phyloP scores from a whole-genome alignment of 2,888 invertebrate genomes.

The Belgica antarctica region DNA sequence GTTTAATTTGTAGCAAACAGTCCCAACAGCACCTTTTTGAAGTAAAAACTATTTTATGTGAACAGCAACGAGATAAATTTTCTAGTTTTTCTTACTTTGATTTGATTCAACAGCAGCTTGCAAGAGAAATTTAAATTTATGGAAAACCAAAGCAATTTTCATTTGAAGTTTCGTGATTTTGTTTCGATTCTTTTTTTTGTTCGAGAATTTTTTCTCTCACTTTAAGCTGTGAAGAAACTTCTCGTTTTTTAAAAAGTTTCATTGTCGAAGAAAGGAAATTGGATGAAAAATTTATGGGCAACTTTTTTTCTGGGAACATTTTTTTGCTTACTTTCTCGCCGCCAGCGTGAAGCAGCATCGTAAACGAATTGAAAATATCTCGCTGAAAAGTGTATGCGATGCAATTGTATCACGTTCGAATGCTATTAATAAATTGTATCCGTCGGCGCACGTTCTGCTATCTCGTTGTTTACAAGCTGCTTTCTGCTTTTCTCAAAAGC shows the following conservation, averaged over 20 bases:
- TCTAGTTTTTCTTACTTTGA: too few relatives aligned
- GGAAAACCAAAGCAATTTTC: conserved; percentile 20
- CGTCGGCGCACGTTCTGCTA: too few relatives aligned
- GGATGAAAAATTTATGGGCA: conserved; percentile 17
- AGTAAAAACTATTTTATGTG: too few relatives aligned
- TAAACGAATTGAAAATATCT: conserved; percentile 3
- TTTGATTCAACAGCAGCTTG: conserved; percentile 10
- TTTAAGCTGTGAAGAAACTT: conserved; percentile 11
- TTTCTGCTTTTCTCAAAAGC: too few relatives aligned
- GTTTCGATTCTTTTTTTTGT: not conserved
- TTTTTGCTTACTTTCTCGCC: not conserved
- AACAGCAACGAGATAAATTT: too few relatives aligned
- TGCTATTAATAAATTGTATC: not conserved
- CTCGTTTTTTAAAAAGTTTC: not conserved
- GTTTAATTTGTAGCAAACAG: too few relatives aligned
- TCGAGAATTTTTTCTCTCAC: not conserved
- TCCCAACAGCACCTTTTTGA: too few relatives aligned
- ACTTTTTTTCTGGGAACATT: too few relatives aligned
- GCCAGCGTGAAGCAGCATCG: not conserved
- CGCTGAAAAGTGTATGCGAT: not conserved
- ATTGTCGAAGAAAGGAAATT: not conserved
- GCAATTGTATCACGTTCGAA: conserved; percentile 22
- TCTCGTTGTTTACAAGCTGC: too few relatives aligned
- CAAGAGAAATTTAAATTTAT: conserved; percentile 24
- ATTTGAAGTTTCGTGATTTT: conserved; percentile 21